A percentile compares a stretch with the other conserved stretches of the same genome.
These are phyloP conservation scores for Eira barbara DNA, from an alignment of 2,113 vertebrate genomes.

Conservation along the genomic window DNA sequence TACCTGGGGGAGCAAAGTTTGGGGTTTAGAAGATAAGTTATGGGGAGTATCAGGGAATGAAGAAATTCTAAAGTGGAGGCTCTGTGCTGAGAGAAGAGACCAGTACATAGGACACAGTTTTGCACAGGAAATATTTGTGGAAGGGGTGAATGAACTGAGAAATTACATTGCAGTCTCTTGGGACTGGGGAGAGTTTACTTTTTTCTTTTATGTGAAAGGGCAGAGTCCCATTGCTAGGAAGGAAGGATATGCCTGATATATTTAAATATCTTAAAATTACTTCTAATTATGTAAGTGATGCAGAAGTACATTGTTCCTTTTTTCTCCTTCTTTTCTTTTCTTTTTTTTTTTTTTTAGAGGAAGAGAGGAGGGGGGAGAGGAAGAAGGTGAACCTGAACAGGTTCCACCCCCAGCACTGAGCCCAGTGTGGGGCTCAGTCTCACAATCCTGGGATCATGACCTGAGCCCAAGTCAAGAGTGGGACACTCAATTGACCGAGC, in stretches of 20 bases:
- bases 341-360: neutral
- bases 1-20: neutral
- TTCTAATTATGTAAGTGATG: conserved; percentile 16
- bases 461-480: neutral
- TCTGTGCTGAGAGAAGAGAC: neutral
- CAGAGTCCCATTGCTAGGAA: neutral
- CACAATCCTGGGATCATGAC: neutral
- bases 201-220: neutral
- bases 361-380: neutral
- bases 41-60: neutral
- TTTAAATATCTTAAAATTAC: conserved; percentile 14
- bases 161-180: neutral
- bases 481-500: neutral
- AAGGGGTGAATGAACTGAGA: neutral
- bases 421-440: neutral
- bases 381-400: neutral
- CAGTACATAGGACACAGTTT: neutral
- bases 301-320: neutral
- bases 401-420: neutral
- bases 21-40: neutral
- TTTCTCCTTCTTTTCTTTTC: too few species aligned
- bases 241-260: neutral
- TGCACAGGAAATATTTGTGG: neutral
- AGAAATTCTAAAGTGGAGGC: neutral
- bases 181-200: neutral